Evolutionary conservation across 2,797 vertebrate genomes (phyloP).

Genomic region (Acanthiza pusilla): DNA sequence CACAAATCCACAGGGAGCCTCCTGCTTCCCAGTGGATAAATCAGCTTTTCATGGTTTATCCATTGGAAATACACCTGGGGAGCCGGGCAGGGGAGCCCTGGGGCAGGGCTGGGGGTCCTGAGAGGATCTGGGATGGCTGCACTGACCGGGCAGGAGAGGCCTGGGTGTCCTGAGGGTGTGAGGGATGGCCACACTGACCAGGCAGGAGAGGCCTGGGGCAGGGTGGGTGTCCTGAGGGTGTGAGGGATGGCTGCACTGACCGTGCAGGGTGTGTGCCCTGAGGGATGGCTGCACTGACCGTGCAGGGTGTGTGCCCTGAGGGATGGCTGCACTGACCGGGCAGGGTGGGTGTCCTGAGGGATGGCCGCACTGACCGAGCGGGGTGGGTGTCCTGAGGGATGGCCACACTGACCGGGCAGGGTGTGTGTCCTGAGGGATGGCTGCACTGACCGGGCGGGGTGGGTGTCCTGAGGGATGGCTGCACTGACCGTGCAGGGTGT

Average conservation of each 20-base stretch:
- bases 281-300: too few relatives aligned
- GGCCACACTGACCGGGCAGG: fast-evolving
- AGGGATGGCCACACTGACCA: too few relatives aligned
- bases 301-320: background rate
- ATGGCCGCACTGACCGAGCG: too few relatives aligned
- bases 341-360: too few relatives aligned
- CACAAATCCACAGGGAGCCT: background rate
- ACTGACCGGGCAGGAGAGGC: background rate
- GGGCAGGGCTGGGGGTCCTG: background rate
- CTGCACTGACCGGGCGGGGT: fast-evolving
- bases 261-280: fast-evolving
- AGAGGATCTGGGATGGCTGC: background rate
- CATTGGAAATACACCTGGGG: background rate
- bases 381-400: too few relatives aligned
- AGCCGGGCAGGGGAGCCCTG: background rate
- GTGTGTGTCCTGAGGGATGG: too few relatives aligned
- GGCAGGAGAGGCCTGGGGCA: too few relatives aligned
- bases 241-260: background rate
- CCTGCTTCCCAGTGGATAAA: background rate
- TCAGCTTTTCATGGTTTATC: background rate
- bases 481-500: background rate
- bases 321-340: too few relatives aligned
- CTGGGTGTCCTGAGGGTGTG: too few relatives aligned
- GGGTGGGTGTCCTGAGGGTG: too few relatives aligned
- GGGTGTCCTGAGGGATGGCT: background rate